phyloP scores from a whole-genome alignment of 2,888 invertebrate species.

The Cosmopolites sordidus region DNA sequence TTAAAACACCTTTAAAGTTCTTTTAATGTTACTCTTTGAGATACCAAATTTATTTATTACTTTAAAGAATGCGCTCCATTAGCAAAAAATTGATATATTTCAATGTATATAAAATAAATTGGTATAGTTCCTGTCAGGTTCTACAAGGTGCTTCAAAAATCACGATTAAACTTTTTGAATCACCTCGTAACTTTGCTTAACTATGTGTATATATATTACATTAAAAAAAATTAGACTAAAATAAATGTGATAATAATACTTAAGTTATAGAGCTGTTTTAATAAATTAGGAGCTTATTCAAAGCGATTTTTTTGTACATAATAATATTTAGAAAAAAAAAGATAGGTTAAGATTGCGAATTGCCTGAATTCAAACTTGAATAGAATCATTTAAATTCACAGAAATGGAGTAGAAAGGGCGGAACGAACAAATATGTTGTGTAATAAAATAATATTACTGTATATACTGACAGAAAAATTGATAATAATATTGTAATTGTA shows the following conservation, averaged over 20 bases:
- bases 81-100: neutral
- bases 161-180: conserved; percentile 1
- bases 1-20: conserved; percentile 7
- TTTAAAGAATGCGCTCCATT: too few relatives aligned
- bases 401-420: too few relatives aligned
- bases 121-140: conserved; percentile 36
- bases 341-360: too few relatives aligned
- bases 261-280: conserved; percentile 36
- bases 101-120: conserved; percentile 24
- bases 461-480: too few relatives aligned
- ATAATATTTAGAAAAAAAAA: too few relatives aligned
- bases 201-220: conserved; percentile 7
- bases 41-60: too few relatives aligned
- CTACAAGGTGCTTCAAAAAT: conserved; percentile 3
- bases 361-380: too few relatives aligned
- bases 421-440: too few relatives aligned
- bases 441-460: too few relatives aligned
- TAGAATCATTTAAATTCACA: too few relatives aligned
- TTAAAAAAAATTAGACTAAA: conserved; percentile 25
- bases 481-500: neutral
- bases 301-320: conserved; percentile 10
- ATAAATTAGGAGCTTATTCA: conserved; percentile 18
- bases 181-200: conserved; percentile 1
- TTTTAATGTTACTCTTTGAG: neutral
- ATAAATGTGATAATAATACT: conserved; percentile 44